Conservation (phyloP, 2,113 vertebrate species). For the Oreotrochilus melanogaster region DNA sequence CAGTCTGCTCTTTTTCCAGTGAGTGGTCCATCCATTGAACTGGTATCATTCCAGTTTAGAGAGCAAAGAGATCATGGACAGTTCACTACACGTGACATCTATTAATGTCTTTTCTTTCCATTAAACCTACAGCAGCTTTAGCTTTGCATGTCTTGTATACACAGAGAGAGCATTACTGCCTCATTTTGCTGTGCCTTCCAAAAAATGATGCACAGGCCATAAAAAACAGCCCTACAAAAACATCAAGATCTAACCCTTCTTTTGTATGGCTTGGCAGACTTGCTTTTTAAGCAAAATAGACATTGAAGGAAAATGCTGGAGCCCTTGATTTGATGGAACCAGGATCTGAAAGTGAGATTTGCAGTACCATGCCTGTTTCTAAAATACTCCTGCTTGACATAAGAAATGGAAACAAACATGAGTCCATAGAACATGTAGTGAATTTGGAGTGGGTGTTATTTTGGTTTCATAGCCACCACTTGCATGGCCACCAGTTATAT, state of each 20-base stretch:
- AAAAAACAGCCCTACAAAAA: neutral
- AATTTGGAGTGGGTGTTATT: neutral
- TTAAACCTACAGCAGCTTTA: neutral
- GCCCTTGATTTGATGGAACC: neutral
- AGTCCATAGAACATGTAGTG: neutral
- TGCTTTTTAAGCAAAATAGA: neutral
- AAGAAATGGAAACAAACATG: neutral
- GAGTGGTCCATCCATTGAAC: too few relatives aligned
- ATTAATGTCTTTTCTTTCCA: neutral
- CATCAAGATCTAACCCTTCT: neutral
- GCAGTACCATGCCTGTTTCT: neutral
- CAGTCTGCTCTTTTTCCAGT: too few relatives aligned
- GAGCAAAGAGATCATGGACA: neutral
- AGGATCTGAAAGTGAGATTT: neutral
- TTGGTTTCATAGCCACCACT: neutral
- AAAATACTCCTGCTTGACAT: neutral
- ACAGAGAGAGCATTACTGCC: neutral
- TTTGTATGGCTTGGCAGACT: neutral
- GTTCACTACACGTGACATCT: neutral
- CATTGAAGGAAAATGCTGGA: neutral
- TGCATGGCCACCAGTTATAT: neutral
- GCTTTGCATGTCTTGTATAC: neutral
- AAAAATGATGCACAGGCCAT: neutral
- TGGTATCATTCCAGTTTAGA: too few relatives aligned
- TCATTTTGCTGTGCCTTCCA: neutral